These are phyloP conservation scores for Butorides virescens DNA, from an alignment of 2,113 vertebrate species.

Conservation along the genomic window DNA sequence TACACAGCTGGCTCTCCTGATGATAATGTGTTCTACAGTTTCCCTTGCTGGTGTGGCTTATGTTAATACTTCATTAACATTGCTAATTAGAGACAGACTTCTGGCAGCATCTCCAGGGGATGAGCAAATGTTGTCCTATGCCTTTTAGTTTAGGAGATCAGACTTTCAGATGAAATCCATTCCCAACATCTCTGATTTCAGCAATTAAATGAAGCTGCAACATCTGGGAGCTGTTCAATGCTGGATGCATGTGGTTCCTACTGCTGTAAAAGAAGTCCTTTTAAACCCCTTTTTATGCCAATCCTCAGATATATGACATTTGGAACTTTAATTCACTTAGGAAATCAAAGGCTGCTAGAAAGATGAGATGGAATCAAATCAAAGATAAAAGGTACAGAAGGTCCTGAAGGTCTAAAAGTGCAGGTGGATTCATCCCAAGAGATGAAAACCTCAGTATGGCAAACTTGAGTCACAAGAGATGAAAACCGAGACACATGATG, in stretches of 20 bases:
- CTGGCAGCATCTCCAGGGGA: conserved; percentile 64
- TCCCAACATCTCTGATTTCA: conserved; percentile 62
- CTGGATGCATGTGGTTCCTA: conserved; percentile 27
- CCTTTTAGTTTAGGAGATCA: conserved; percentile 62
- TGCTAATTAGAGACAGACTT: conserved; percentile 67
- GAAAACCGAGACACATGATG: neutral
- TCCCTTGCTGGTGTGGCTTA: conserved; percentile 60
- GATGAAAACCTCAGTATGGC: neutral
- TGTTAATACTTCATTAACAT: conserved; percentile 68
- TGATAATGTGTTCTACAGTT: conserved; percentile 65
- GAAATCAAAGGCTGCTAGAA: conserved; percentile 50
- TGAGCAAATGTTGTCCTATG: conserved; percentile 62
- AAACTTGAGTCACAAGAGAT: neutral
- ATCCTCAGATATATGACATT: conserved; percentile 27
- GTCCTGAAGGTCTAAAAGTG: conserved; percentile 25
- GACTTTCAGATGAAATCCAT: conserved; percentile 61
- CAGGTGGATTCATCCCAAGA: neutral
- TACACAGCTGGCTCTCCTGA: conserved; percentile 64
- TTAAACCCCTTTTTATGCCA: conserved; percentile 23
- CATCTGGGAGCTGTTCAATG: conserved; percentile 53
- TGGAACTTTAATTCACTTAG: conserved; percentile 46
- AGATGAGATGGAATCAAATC: conserved; percentile 35
- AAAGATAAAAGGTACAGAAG: conserved; percentile 38
- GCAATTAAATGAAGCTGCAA: conserved; percentile 58
- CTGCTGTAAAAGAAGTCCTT: conserved; percentile 36